Base-by-base conservation (phyloP, 1,140 invertebrate genomes). In the Periplaneta americana region DNA sequence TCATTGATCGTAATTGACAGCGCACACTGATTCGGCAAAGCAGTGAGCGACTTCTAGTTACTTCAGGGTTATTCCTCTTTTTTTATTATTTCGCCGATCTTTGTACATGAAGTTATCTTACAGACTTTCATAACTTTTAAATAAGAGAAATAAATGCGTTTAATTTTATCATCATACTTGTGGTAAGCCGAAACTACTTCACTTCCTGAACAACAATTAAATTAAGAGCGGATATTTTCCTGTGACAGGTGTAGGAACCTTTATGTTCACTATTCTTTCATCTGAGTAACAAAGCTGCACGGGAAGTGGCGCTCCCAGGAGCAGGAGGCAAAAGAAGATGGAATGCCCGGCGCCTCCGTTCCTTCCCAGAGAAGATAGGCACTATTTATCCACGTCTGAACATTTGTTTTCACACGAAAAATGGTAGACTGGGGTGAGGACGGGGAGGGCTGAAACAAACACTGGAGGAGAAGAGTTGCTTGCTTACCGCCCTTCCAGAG, bases 351-450 rank as follows among this genome's bases (percentile, higher is more conserved):
- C 39, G 17, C 34, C 35, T 31, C 34, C n/a, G n/a, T 18, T 28
- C 75, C 22, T 77, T 77, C 28, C 28, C 75, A n/a, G 35, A 28
- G 31, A 39, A 78, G 77, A 78, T 78, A 78, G 77, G 33, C n/a
- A 48, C 77, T 78, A 78, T 78, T 78, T 37, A 34, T 78, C 77
- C 33, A 37, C 77, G 77, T 78, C 77, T 48, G n/a, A 78, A 37
- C 34, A 78, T 78, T 78, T 78, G 34, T 77, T 78, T 78, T 78
- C 77, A 66, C 48, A 66, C 48, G n/a, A 78, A 48, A 78, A 37
- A 77, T 76, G 39, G 77, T n/a, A 28, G 39, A 78, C 34, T 37
- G 39, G 39, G 34, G 15, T 37, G 3, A 2, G 36, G 36, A n/a
- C 33, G 31, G 32, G 77, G 39, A 78, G 77, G 28, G 11, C 28